These are phyloP conservation scores for Porites lutea DNA, from an alignment of 64 coral and sea anemone genomes.

Conservation along the genomic window DNA sequence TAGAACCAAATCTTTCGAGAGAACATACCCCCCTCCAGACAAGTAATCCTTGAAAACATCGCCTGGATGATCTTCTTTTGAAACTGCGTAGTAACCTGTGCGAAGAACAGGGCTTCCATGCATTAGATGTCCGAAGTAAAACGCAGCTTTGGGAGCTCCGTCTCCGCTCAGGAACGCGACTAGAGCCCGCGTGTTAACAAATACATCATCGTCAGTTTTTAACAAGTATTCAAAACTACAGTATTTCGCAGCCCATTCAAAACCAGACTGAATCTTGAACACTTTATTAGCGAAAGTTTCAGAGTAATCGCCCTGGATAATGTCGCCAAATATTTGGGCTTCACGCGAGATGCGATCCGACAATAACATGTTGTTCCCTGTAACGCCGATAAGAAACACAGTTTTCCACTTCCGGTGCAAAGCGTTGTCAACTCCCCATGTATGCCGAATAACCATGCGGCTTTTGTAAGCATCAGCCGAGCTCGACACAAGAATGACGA, in stretches of 20 bases:
- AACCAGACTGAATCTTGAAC: slow-evolving; percentile 56
- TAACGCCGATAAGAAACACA: slow-evolving; percentile 59
- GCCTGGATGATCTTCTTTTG: slow-evolving; percentile 23
- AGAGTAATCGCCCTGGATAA: slow-evolving; percentile 62
- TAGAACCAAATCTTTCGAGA: slow-evolving; percentile 16
- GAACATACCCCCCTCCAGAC: slow-evolving; percentile 28
- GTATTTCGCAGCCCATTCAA: slow-evolving; percentile 71
- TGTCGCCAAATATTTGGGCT: slow-evolving; percentile 69
- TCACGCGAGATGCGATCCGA: slow-evolving; percentile 49
- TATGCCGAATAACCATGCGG: slow-evolving; percentile 60
- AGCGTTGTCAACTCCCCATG: slow-evolving; percentile 70
- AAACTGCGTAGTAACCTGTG: slow-evolving; percentile 3
- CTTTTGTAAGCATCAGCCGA: slow-evolving; percentile 44
- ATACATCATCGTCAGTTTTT: slow-evolving; percentile 63
- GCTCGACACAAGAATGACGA: slow-evolving; percentile 62
- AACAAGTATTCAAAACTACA: slow-evolving; percentile 64
- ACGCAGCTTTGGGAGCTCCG: not conserved
- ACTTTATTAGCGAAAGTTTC: slow-evolving; percentile 58
- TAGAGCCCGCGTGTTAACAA: slow-evolving; percentile 36
- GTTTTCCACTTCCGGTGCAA: slow-evolving; percentile 57
- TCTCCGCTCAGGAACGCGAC: slow-evolving; percentile 8
- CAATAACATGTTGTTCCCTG: not conserved
- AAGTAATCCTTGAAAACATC: slow-evolving; percentile 30
- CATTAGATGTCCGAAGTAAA: slow-evolving; percentile 59
- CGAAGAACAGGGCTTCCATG: slow-evolving; percentile 15